Evolutionary conservation across 2,797 vertebrate genomes (phyloP), one percentile per base, ranked within the genome.

Genomic region (Sus cebifrons): DNA sequence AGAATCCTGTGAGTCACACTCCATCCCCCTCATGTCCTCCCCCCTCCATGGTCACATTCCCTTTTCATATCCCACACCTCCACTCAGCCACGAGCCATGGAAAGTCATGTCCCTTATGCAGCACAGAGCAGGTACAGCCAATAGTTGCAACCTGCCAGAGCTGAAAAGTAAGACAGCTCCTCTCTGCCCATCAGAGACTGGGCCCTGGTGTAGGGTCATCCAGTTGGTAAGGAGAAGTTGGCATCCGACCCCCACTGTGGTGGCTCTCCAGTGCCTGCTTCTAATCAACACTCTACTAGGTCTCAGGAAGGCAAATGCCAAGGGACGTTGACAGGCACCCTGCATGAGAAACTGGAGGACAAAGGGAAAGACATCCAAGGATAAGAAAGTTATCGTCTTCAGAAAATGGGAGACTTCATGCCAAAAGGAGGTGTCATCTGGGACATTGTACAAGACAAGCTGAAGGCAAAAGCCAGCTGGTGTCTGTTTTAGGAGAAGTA

Each of bases 241-340:
- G 13, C 8, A 0, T 25, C 23, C 1, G 2, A 16, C 1, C 5
- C 29, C 29, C n/a, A 16, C 49, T 0, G 20, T 4, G n/a, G 25
- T 32, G 21, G 21, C 71, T 74, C 6, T 18, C 0, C 0, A 5
- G 36, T 1, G 0, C 29, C 27, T 15, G 18, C 58, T 49, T 32
- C 78, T 64, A 2, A 32, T 14, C 27, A 1, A 0, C 1, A 49
- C 0, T 1, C 12, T 25, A 0, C 0, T 1, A 6, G 36, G 7
- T 32, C 62, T 49, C 87, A 6, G n/a, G 32, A 94, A 90, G 70
- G 4, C 60, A 13, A 27, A 40, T 3, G 14, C 25, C n/a, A 71
- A 68, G 14, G 32, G 14, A 18, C 3, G 10, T 15, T 14, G 8
- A 7, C 5, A 36, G 0, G 1, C 6, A 9, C 13, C 3, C 0